Conservation (phyloP, 2,113 vertebrate species). For the Zeus faber region DNA sequence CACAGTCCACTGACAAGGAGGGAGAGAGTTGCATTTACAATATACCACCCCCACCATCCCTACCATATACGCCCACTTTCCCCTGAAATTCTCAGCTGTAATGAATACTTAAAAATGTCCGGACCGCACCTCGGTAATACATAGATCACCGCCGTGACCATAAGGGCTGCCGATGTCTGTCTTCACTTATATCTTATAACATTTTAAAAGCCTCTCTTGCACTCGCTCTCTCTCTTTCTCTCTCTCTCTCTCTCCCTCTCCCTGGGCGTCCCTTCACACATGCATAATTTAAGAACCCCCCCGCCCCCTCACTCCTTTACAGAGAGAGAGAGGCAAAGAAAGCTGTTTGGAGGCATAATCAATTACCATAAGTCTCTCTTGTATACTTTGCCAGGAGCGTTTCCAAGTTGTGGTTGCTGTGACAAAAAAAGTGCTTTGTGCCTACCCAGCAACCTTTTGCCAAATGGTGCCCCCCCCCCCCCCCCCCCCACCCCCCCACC, state of each 20-base stretch:
- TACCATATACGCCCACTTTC: conserved; percentile 12
- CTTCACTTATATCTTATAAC: conserved; percentile 61
- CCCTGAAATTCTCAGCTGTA: conserved; percentile 20
- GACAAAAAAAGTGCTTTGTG: conserved; percentile 35
- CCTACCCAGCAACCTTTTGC: conserved; percentile 45
- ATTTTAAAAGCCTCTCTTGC: conserved; percentile 68
- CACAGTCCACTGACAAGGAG: conserved; percentile 70
- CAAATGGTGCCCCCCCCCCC: conserved; percentile 42
- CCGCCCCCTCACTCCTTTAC: conserved; percentile 52
- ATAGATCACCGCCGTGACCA: conserved; percentile 39
- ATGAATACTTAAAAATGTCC: conserved; percentile 27
- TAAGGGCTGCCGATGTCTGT: conserved; percentile 33
- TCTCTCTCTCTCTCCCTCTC: conserved; percentile 21
- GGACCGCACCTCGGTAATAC: conserved; percentile 25
- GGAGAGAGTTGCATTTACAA: conserved; percentile 22
- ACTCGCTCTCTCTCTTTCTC: conserved; percentile 24
- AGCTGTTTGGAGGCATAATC: conserved; percentile 71
- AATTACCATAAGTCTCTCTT: conserved; percentile 68
- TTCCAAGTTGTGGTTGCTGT: conserved; percentile 39
- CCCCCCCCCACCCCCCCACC: conserved; percentile 47
- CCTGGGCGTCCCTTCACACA: conserved; percentile 60
- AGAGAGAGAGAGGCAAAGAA: conserved; percentile 52
- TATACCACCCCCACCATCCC: conserved; percentile 15
- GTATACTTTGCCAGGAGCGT: conserved; percentile 42
- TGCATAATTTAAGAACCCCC: conserved; percentile 78